Evolutionary conservation across 1,140 invertebrate genomes (phyloP), one percentile per base, ranked within the genome.

Genomic region (Panagrolaimus sp.): DNA sequence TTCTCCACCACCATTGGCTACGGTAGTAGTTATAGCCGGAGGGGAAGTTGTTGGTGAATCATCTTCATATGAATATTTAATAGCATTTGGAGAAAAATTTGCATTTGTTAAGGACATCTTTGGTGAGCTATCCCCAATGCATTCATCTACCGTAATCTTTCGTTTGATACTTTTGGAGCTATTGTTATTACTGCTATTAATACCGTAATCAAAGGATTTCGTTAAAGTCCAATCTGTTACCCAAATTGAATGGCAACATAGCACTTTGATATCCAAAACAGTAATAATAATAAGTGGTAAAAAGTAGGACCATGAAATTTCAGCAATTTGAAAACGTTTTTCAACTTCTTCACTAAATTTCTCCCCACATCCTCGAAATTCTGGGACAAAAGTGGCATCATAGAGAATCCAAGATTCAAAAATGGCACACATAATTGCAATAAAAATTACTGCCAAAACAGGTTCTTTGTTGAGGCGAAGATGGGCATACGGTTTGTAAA

Each of bases 281-380:
- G 77, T 81, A 10, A 80, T 80, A 4, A 79, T 67, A 26, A 71
- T 70, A 0, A 80, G 65, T 2, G 78, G 78, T 24, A 80, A 63
- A 65, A 80, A 80, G 43, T 80, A 80, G 45, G 70, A 71, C 70
- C 73, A 76, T 44, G 71, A 47, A 67, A 80, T 80, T 69, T 80
- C 78, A 47, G 68, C 68, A n/a, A 80, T 38, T 64, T 81, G 78
- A 32, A 80, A 58, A 12, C 68, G 63, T 26, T 48, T 76, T 28
- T 67, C 69, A 67, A 71, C 38, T 32, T 58, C 63, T 46, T 65
- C 64, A 14, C 48, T 67, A 44, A 80, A 64, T 15, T 55, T 77
- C 45, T 78, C 77, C 1, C 65, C 75, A 47, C 76, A 79, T 15
- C 62, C 66, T 8, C 63, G 65, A 9, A 75, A 44, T 73, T 26